Percentiles rank a stretch among this genome's conserved stretches.
Evolutionary conservation across 1,140 invertebrate genomes (phyloP).

Genomic region (Amyelois transitella): DNA sequence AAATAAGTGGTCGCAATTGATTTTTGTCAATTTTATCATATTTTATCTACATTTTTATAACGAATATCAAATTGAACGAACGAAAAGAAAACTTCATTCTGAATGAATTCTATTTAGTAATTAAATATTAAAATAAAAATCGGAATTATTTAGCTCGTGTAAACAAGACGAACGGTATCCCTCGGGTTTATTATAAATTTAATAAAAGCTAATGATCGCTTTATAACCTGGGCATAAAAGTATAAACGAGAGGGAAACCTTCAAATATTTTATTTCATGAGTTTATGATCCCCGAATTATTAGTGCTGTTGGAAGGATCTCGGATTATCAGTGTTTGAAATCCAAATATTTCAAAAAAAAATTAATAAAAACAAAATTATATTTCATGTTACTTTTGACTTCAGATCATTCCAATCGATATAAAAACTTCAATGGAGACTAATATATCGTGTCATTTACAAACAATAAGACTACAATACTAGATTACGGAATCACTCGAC

Average conservation of each 20-base stretch:
- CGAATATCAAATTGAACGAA: too few species aligned
- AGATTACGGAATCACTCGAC: too few species aligned
- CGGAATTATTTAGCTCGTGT: neutral
- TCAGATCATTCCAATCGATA: neutral
- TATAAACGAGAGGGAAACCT: neutral
- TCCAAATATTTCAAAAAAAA: too few species aligned
- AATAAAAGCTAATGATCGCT: neutral
- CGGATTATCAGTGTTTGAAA: neutral
- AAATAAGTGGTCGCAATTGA: too few species aligned
- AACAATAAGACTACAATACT: too few species aligned
- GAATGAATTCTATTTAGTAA: too few species aligned
- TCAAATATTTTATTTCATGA: neutral
- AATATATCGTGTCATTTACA: neutral
- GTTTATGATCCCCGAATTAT: neutral
- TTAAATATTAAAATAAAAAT: neutral
- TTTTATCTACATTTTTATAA: too few species aligned
- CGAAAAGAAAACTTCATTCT: too few species aligned
- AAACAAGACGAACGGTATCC: neutral
- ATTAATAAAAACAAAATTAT: too few species aligned
- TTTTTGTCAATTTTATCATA: too few species aligned
- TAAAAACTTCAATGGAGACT: neutral
- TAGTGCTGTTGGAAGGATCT: neutral
- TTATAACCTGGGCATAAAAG: neutral
- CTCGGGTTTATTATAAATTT: neutral
- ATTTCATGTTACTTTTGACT: too few species aligned